phyloP scores from a whole-genome alignment of 2,797 vertebrate genomes.

The Pteropus rufus region DNA sequence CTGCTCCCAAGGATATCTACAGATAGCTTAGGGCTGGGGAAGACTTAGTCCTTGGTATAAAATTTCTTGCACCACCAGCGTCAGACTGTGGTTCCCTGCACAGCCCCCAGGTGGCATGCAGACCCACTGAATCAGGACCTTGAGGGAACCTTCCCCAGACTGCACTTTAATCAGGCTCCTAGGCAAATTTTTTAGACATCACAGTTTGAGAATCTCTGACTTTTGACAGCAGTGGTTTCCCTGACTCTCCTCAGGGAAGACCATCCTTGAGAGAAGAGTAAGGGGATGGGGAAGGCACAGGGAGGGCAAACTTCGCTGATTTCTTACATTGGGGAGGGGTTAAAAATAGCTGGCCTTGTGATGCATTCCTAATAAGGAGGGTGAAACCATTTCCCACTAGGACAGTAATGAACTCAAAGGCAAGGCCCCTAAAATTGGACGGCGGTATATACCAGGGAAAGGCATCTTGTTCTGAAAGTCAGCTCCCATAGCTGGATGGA shows the following conservation, averaged over 20 bases:
- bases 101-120: neutral
- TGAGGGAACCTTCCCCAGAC: neutral
- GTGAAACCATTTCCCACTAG: neutral
- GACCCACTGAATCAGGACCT: neutral
- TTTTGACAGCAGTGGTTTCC: neutral
- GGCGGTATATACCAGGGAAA: neutral
- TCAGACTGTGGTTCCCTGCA: neutral
- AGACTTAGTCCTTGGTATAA: neutral
- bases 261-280: neutral
- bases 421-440: neutral
- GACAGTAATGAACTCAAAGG: neutral
- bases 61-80: neutral
- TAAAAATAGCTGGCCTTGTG: neutral
- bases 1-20: neutral
- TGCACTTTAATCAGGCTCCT: neutral
- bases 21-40: neutral
- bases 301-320: neutral
- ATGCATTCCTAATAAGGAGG: neutral
- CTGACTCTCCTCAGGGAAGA: neutral
- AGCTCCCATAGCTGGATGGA: neutral
- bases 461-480: neutral
- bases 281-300: rapidly evolving
- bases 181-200: too few relatives aligned
- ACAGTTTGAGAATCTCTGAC: neutral
- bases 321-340: neutral